These are phyloP conservation scores for Papilio demoleus DNA, from an alignment of 2,888 invertebrate genomes.

Conservation along the genomic window DNA sequence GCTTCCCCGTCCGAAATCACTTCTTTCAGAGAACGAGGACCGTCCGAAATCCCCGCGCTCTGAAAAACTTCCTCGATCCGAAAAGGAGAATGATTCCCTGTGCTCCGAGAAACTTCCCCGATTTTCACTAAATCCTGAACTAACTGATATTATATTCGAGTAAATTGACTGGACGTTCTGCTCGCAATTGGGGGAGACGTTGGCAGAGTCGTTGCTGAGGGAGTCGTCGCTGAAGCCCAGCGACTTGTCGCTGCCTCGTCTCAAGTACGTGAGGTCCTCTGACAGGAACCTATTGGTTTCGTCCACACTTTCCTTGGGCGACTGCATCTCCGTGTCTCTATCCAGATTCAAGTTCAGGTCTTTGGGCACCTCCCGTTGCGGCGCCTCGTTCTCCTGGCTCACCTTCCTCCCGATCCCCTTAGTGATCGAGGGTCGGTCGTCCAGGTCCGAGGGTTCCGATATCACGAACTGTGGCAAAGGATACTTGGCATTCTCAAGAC, in stretches of 20 bases:
- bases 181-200: conserved; percentile 82
- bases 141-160: conserved; percentile 81
- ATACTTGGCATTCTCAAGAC: conserved; percentile 83
- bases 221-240: conserved; percentile 89
- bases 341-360: conserved; percentile 46
- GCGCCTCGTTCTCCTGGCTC: conserved; percentile 85
- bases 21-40: conserved; percentile 80
- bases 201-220: conserved; percentile 86
- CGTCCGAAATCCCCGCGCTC: conserved; percentile 75
- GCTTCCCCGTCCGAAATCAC: conserved; percentile 77
- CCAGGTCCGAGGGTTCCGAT: conserved; percentile 87
- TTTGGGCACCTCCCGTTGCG: conserved; percentile 50
- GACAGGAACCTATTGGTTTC: conserved; percentile 57
- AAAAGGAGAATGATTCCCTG: conserved; percentile 77
- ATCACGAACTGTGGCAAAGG: conserved; percentile 86
- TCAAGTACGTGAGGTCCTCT: conserved; percentile 76
- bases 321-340: conserved; percentile 71
- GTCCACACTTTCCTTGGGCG: conserved; percentile 63
- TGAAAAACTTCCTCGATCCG: conserved; percentile 77
- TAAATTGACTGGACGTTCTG: conserved; percentile 78
- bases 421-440: conserved; percentile 90
- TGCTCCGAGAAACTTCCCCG: conserved; percentile 79
- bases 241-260: conserved; percentile 88
- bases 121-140: conserved; percentile 84
- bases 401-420: conserved; percentile 89